Evolutionary conservation across 2,888 invertebrate genomes (phyloP).

Genomic region (Latrodectus elegans): DNA sequence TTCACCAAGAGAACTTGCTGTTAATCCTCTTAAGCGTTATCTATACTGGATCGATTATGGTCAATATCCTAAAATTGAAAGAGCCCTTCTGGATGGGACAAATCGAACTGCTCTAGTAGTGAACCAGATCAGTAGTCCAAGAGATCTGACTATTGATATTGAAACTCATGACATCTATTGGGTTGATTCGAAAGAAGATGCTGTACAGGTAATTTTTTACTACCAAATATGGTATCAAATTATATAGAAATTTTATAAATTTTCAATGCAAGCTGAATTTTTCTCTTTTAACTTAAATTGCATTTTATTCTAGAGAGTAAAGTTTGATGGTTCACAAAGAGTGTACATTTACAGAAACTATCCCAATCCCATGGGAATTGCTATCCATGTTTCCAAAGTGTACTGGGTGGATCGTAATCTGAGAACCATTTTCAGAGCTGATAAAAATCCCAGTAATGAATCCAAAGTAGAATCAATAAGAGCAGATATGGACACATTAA

Average conservation of each 20-base stretch:
- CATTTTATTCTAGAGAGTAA: slow-evolving; percentile 73
- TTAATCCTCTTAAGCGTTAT: slow-evolving; percentile 92
- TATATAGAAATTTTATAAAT: not conserved
- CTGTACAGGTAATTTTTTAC: slow-evolving; percentile 81
- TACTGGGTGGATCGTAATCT: slow-evolving; percentile 97
- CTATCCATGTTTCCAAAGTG: slow-evolving; percentile 87
- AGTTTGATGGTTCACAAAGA: slow-evolving; percentile 74
- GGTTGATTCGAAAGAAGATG: slow-evolving; percentile 96
- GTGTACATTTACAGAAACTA: slow-evolving; percentile 89
- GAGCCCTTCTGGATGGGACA: slow-evolving; percentile 89
- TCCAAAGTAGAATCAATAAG: slow-evolving; percentile 81
- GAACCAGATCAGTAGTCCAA: slow-evolving; percentile 91
- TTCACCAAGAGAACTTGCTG: slow-evolving; percentile 94
- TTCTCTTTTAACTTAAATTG: not conserved
- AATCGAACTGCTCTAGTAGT: slow-evolving; percentile 90
- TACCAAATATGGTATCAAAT: not conserved
- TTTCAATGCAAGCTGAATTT: not conserved
- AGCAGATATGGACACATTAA: slow-evolving; percentile 87
- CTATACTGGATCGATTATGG: slow-evolving; percentile 99
- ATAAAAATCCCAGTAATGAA: slow-evolving; percentile 79
- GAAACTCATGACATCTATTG: slow-evolving; percentile 96
- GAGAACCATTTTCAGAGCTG: slow-evolving; percentile 78
- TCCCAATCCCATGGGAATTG: slow-evolving; percentile 95
- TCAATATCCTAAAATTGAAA: slow-evolving; percentile 94
- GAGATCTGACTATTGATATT: slow-evolving; percentile 93